These are phyloP conservation scores for Melangyna quadrimaculata DNA, from an alignment of 2,888 invertebrate genomes.

Conservation along the genomic window DNA sequence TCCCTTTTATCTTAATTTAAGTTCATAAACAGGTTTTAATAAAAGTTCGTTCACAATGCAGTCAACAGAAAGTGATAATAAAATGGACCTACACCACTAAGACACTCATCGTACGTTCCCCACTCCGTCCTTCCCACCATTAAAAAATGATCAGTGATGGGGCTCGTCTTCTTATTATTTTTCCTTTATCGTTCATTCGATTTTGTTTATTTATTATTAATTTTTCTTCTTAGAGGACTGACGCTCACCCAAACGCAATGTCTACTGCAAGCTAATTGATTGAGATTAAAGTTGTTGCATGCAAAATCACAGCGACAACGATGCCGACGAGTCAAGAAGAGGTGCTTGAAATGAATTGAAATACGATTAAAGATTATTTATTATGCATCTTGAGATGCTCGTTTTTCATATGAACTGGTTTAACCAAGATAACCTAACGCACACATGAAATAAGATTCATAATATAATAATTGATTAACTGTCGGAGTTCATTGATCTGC, in stretches of 20 bases:
- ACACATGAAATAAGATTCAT: not conserved
- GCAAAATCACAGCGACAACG: not conserved
- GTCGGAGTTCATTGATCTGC: conserved; percentile 15
- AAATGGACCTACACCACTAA: conserved; percentile 15
- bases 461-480: not conserved
- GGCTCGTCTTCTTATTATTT: not conserved
- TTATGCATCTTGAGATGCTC: not conserved
- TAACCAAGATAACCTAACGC: not conserved
- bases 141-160: not conserved
- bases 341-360: conserved; percentile 13
- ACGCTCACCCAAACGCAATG: not conserved
- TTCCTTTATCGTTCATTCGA: not conserved
- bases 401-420: conserved; percentile 30
- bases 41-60: not conserved
- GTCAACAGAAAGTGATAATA: conserved; percentile 39
- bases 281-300: conserved; percentile 5
- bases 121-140: not conserved
- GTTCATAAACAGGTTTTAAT: conserved; percentile 2
- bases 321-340: not conserved
- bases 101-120: not conserved
- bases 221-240: not conserved
- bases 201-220: not conserved
- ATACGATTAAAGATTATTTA: not conserved
- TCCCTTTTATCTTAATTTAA: not conserved
- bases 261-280: conserved; percentile 7